These are phyloP conservation scores for Caenorhabditis doughertyi DNA, from an alignment of 2,888 invertebrate genomes.

Conservation along the genomic window DNA sequence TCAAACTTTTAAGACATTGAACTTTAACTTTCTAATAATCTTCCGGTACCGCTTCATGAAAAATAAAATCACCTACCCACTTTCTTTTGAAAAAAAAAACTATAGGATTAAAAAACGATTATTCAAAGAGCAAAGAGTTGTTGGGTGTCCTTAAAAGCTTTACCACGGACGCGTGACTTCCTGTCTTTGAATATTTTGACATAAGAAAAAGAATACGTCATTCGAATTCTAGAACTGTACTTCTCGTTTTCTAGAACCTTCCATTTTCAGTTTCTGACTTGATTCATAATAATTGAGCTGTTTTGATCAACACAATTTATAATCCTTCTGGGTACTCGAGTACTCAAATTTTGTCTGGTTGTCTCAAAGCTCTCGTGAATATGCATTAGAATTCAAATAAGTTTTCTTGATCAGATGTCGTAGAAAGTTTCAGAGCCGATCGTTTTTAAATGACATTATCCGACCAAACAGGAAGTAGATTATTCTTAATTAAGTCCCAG, in stretches of 20 bases:
- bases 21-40: neutral
- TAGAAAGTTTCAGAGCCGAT: too few relatives aligned
- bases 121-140: neutral
- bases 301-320: neutral
- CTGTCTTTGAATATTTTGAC: neutral
- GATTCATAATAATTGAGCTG: neutral
- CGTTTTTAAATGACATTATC: too few relatives aligned
- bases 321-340: neutral
- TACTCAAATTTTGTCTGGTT: neutral
- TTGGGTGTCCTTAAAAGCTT: neutral
- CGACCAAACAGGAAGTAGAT: too few relatives aligned
- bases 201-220: neutral
- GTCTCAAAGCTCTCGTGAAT: too few relatives aligned
- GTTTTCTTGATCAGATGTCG: too few relatives aligned
- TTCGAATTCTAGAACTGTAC: too few relatives aligned
- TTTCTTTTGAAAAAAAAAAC: neutral
- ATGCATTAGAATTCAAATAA: too few relatives aligned
- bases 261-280: neutral
- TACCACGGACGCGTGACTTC: neutral
- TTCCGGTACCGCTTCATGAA: neutral
- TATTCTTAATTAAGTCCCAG: too few relatives aligned
- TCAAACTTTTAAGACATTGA: neutral
- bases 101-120: conserved; percentile 6
- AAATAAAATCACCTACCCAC: too few relatives aligned
- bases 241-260: neutral